phyloP scores from a whole-genome alignment of 2,113 vertebrate genomes.

The Phyllostomus discolor region DNA sequence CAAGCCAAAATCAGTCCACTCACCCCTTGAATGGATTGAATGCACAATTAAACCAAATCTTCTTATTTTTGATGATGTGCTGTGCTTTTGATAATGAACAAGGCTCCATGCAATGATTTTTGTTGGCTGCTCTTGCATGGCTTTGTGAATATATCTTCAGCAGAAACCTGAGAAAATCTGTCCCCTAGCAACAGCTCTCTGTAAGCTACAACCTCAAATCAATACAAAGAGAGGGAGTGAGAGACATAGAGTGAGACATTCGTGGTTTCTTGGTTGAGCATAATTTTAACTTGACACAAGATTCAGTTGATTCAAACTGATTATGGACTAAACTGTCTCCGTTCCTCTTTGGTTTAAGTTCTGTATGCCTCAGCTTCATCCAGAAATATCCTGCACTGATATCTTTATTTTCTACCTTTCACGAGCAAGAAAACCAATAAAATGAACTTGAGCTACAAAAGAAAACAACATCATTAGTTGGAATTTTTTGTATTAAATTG shows the following conservation, averaged over 20 bases:
- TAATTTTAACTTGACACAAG: conserved; percentile 25
- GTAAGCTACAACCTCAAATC: conserved; percentile 6
- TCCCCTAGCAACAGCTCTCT: conserved; percentile 39
- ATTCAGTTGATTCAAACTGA: conserved; percentile 17
- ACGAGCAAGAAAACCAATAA: neutral
- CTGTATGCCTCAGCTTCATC: neutral
- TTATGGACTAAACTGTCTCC: neutral
- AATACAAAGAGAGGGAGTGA: neutral
- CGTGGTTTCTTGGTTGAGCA: neutral
- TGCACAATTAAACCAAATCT: neutral
- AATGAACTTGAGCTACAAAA: neutral
- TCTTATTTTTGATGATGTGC: neutral
- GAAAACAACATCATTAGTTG: neutral
- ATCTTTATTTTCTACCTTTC: neutral
- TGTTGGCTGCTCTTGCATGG: neutral
- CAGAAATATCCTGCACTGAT: neutral
- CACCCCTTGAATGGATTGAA: neutral
- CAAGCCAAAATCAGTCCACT: neutral
- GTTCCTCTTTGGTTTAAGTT: neutral
- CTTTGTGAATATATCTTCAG: conserved; percentile 12
- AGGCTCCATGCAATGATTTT: neutral
- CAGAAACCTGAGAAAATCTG: neutral
- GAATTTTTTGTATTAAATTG: neutral
- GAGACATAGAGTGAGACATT: neutral
- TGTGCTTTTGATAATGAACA: neutral